Base-by-base conservation (phyloP, 2,888 invertebrate species). In the Lamproptera curius region DNA sequence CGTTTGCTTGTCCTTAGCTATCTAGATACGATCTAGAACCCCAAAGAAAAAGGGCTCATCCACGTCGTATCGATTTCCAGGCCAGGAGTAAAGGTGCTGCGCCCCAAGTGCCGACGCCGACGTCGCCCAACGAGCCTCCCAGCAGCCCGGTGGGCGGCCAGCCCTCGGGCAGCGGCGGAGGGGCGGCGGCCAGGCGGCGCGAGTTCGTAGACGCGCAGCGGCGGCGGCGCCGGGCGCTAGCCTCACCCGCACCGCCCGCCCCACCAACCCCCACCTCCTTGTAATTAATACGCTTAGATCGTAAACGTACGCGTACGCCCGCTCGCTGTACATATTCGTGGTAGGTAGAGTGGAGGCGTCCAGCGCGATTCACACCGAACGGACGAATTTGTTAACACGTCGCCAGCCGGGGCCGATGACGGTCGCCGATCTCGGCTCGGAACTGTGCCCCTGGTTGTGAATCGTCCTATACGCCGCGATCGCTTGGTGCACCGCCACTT, bases 61-160 rank as follows among this genome's bases (percentile, higher is more conserved):
- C n/a, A n/a, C n/a, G n/a, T n/a, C n/a, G n/a, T n/a, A n/a, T n/a
- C n/a, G n/a, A 37, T 31, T 40, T 46, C n/a, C 73, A 83, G 83
- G 83, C 75, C 20, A 71, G 82, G 33, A 77, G 82, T 55, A 84
- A 83, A 63, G 84, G 84, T 47, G 67, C 81, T 23, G 79, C 78
- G 43, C 78, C 79, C 36, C 70, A 67, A 49, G 80, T 67, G 46
- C 83, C 83, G 47, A 74, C 81, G 56, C 80, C 82, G 49, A 55
- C 54, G 40, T 57, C 58, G 46, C 56, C 61, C 46, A 54, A 58
- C 43, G 59, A 55, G 48, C 36, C 42, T 40, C 55, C 57, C 37
- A 51, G 54, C 23, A 48, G 48, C 46, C 54, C 56, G 40, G 53
- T 50, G 36, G 46, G 51, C 33, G 49, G 48, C 33, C 53, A 55